These are phyloP conservation scores for Lasioglossum malachurum DNA, from an alignment of 2,888 invertebrate species.

Conservation along the genomic window DNA sequence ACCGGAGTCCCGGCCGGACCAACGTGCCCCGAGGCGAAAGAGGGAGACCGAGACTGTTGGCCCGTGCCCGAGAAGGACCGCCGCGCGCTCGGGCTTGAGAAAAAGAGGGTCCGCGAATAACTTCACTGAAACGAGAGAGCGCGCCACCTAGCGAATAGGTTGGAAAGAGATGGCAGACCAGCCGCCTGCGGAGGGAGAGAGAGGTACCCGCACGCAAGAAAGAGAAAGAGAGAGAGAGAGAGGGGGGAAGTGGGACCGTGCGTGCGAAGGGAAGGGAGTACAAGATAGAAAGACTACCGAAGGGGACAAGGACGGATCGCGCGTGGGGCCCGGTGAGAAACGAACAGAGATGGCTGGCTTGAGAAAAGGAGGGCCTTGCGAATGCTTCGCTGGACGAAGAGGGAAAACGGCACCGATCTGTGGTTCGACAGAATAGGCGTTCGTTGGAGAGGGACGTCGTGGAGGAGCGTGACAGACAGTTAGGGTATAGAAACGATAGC, in stretches of 20 bases:
- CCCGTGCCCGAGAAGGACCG: not conserved
- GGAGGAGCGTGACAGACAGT: not conserved
- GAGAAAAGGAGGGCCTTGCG: constrained; percentile 15
- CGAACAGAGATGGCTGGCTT: not conserved
- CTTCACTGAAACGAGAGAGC: constrained; percentile 56
- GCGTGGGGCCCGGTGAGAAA: not conserved
- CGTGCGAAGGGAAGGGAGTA: not conserved
- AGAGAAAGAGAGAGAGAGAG: constrained; percentile 33
- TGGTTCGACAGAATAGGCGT: not conserved
- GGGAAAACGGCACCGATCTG: constrained; percentile 25
- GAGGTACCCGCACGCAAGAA: not conserved
- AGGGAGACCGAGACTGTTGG: constrained; percentile 27
- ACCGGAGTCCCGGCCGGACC: constrained; percentile 33
- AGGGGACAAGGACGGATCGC: not conserved
- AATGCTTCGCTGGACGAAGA: constrained; percentile 42
- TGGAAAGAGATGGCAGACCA: constrained; percentile 5
- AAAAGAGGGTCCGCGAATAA: constrained; percentile 49
- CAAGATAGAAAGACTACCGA: not conserved
- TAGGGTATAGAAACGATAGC: constrained; percentile 19
- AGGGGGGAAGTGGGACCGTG: constrained; percentile 17
- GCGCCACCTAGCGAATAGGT: constrained; percentile 31
- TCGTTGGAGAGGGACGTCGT: constrained; percentile 12
- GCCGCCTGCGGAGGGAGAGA: not conserved
- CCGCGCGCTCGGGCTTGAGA: not conserved
- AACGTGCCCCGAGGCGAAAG: constrained; percentile 48